phyloP scores from a whole-genome alignment of 1,140 invertebrate species.

The Heliconius himera region DNA sequence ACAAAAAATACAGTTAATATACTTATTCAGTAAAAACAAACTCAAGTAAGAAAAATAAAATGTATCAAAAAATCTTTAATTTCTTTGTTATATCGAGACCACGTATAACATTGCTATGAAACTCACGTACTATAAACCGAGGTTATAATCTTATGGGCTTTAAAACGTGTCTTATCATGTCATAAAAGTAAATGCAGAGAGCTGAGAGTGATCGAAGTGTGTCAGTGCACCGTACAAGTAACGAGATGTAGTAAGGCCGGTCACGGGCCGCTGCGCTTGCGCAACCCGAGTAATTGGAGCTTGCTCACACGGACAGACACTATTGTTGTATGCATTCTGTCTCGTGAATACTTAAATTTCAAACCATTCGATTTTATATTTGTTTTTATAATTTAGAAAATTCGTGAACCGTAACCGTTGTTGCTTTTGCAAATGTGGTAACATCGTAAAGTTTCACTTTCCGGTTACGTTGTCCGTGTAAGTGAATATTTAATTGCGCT shows the following conservation, averaged over 20 bases:
- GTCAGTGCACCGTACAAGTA: constrained; percentile 37
- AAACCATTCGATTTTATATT: constrained; percentile 14
- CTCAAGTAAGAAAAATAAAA: neutral
- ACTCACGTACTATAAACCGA: neutral
- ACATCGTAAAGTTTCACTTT: constrained; percentile 22
- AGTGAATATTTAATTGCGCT: constrained; percentile 1
- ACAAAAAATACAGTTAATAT: constrained; percentile 4
- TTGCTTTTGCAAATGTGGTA: neutral
- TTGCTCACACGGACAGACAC: constrained; percentile 35
- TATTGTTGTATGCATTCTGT: constrained; percentile 25
- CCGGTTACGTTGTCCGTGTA: constrained; percentile 19
- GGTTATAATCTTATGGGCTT: neutral
- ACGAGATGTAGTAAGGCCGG: constrained; percentile 44
- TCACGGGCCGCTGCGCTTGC: constrained; percentile 44
- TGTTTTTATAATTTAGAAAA: constrained; percentile 11
- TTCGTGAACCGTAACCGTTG: neutral
- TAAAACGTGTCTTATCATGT: constrained; percentile 16
- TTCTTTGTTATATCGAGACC: neutral
- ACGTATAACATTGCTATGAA: neutral
- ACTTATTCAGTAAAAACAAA: neutral
- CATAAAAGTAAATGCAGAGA: constrained; percentile 13
- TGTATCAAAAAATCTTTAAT: neutral
- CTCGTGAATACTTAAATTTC: constrained; percentile 17
- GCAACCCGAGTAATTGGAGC: constrained; percentile 52
- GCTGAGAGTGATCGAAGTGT: constrained; percentile 40